phyloP scores from a whole-genome alignment of 2,113 vertebrate genomes.

The Zosterops lateralis region DNA sequence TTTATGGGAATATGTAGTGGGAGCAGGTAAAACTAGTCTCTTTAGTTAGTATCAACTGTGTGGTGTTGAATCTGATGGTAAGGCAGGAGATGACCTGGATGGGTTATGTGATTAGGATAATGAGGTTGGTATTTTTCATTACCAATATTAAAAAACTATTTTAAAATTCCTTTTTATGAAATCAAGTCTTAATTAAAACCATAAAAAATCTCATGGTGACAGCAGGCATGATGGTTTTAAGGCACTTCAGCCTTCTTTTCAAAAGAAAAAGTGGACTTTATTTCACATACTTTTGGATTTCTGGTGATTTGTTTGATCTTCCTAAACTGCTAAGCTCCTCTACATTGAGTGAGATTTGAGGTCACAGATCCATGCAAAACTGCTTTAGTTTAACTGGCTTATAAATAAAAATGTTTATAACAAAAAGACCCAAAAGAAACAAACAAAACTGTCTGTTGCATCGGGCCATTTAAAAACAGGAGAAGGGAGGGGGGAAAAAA shows the following conservation, averaged over 20 bases:
- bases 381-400: constrained; percentile 26
- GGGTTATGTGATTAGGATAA: background rate
- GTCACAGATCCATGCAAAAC: constrained; percentile 1
- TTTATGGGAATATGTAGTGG: background rate
- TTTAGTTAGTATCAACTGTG: background rate
- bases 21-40: background rate
- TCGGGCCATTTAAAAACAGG: background rate
- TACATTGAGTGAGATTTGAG: background rate
- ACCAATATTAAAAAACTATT: background rate
- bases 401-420: background rate
- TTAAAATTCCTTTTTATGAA: background rate
- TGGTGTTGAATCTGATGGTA: background rate
- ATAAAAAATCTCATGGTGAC: background rate
- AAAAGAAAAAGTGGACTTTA: background rate
- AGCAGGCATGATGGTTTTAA: background rate
- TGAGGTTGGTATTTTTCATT: background rate
- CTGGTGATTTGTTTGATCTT: constrained; percentile 41
- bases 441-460: background rate
- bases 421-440: background rate
- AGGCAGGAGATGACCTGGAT: background rate
- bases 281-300: constrained; percentile 12
- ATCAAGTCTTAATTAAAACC: background rate
- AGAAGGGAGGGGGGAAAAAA: rapidly evolving
- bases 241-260: background rate
- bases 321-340: constrained; percentile 15